Base-by-base conservation (phyloP, 2,888 invertebrate species). In the Drosophila longiperda region DNA sequence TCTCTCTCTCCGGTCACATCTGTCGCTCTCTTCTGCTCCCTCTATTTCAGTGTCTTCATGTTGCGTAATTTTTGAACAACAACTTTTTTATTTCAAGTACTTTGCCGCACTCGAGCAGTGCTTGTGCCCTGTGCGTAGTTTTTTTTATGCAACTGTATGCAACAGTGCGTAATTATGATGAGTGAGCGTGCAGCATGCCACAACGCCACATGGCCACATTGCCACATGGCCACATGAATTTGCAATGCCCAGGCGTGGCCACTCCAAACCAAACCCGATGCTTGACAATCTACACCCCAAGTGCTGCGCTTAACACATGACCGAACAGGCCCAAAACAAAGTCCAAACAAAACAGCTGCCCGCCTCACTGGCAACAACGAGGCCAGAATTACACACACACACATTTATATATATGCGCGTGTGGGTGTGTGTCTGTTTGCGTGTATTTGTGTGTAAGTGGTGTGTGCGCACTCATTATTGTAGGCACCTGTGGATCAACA, bases 121-220 rank as follows among this genome's bases (percentile, higher is more conserved):
- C 53, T 66, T 66, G 58, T 59, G 66, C 53, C 66, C 48, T 42
- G 33, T 66, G 59, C 61, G 55, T 68, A 65, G 53, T 76, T 73
- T 69, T 59, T 63, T 78, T 49, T 61, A 61, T 70, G 67, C 66
- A 66, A 65, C 48, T 68, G 58, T 75, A 75, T 81, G 81, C 82
- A 78, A 64, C 80, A 80, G 82, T 83, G 82, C 88, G 86, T 88
- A 86, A 86, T 86, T 86, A 88, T 88, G 88, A 88, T 82, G 88
- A 83, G 80, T 85, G 85, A 78, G 78, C 54, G 45, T 58, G 74
- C 66, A 52, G 52, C 73, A 72, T 72, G 73, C 60, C 54, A 71
- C 77, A 82, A 63, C 29, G 32, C 36, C 29, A 36, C 34, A 11
- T 32, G 45, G 58, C 45, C 15, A 6, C 57, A 68, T 71, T 33